Base-by-base conservation (phyloP, 2,113 vertebrate genomes). In the Eurystomus gularis region DNA sequence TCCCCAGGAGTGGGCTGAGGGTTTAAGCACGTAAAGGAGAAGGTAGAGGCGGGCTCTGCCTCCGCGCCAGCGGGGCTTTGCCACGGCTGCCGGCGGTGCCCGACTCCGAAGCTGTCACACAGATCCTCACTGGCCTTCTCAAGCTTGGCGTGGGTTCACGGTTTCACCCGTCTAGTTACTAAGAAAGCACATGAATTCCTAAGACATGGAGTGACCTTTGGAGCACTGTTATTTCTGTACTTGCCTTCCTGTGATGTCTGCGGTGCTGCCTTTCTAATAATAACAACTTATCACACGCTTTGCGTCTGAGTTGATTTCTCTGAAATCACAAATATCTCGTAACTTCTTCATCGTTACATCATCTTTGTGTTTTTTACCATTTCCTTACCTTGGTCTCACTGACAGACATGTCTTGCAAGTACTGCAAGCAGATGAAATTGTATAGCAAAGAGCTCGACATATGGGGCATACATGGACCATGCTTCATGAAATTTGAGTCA, bases 391-490 rank as follows among this genome's bases (percentile, higher is more conserved):
- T 4, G 3, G 12, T 69, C 17, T 89, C 60, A 20, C 40, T 26
- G 23, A 51, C 68, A 66, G 86, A 25, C 12, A 3, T 3, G 4
- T 72, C 51, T 54, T 77, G 20, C n/a, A 52, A 82, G 42, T 17
- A 40, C 37, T 19, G 24, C 26, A n/a, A 3, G 24, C 17, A 46
- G 49, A 82, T 28, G 21, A 58, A 84, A 75, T 24, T 10, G 8
- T 26, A 49, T 7, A 70, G 51, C n/a, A 26, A 83, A 58, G 17
- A 44, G 26, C 31, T 65, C 2, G 1, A 69, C 7, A 11, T 48
- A 29, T 3, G 29, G 17, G 11, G 26, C 9, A 3, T 64, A 39
- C 0, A 0, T 3, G 9, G 46, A 29, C 11, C 17, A 24, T 2
- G 12, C 35, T 17, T 60, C 6, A 9, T n/a, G 40, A 60, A 79